Evolutionary conservation across 2,113 vertebrate species (phyloP), one percentile per base, ranked within the genome.

Genomic region (Pluvialis apricaria): DNA sequence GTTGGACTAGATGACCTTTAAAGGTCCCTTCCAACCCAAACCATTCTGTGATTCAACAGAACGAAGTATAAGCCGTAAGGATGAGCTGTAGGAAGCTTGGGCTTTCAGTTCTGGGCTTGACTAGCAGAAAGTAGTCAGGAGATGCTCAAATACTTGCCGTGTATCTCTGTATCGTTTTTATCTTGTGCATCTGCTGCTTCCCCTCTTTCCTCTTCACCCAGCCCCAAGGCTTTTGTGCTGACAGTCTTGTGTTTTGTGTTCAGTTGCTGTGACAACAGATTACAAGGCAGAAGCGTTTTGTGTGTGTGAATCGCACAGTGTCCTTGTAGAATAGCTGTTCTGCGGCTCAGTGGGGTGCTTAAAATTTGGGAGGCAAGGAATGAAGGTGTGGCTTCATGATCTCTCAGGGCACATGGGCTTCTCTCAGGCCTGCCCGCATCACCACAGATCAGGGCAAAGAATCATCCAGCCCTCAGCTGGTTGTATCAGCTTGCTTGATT

Each of bases 281-380:
- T 54, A 45, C 36, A 36, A 64, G 58, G 68, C 79, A 71, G 79
- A 77, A 90, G 29, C 6, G 2, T 87, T 81, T 68, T n/a, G 18
- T 28, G 21, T 68, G 10, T 0, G 0, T 58, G 61, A 82, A 45
- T 76, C 0, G 0, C 26, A 15, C 25, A 5, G 54, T 34, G 26
- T 40, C 52, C 64, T 44, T 44, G 32, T 40, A 60, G 82, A 95
- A 45, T 36, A 66, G 81, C 68, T 80, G 40, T 72, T 16, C 49
- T 61, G 36, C 1, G 3, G 76, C 64, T 86, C 55, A 7, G 42
- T 28, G 12, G 36, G 42, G 15, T 75, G 76, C 68, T 54, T 25
- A 7, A 49, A 70, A 52, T 70, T 61, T 38, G 52, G 38, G 57
- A 80, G 60, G 83, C 29, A 12, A 55, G 73, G 77, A 86, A 51